Conservation (phyloP, 2,113 vertebrate genomes). For the Lagenorhynchus albirostris region DNA sequence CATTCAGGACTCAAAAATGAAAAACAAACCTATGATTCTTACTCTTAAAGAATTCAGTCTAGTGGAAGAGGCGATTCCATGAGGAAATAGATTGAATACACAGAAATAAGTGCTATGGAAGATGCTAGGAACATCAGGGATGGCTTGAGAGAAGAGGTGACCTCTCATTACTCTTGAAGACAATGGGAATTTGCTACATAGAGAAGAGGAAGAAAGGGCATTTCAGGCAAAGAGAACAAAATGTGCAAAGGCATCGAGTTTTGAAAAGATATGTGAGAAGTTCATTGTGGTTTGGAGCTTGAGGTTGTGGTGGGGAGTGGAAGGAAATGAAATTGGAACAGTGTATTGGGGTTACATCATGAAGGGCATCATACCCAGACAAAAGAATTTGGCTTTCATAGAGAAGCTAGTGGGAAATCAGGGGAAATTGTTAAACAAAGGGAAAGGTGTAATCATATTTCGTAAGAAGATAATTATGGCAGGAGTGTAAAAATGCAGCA, state of each 20-base stretch:
- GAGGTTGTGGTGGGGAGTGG: slow-evolving; percentile 50
- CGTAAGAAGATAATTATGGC: slow-evolving; percentile 18
- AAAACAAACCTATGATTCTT: not conserved
- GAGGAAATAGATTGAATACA: not conserved
- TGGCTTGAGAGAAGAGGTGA: not conserved
- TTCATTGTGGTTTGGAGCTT: slow-evolving; percentile 60
- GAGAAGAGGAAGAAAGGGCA: slow-evolving; percentile 47
- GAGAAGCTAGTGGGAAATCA: not conserved
- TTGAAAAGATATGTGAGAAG: slow-evolving; percentile 61
- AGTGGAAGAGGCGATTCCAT: not conserved
- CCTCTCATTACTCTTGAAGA: not conserved
- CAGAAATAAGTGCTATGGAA: not conserved
- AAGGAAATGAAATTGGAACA: slow-evolving; percentile 64
- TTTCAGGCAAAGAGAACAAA: slow-evolving; percentile 68
- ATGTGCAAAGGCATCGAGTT: slow-evolving; percentile 52
- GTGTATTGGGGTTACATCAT: slow-evolving; percentile 1
- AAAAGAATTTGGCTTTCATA: not conserved
- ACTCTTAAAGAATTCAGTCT: not conserved
- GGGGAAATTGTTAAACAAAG: not conserved
- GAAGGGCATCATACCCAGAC: not conserved
- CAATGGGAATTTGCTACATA: not conserved
- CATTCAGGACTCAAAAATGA: not conserved
- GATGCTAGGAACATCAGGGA: no score
- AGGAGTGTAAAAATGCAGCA: not conserved
- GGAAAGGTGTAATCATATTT: slow-evolving; percentile 3